phyloP scores from a whole-genome alignment of 2,113 vertebrate genomes.

The Empidonax alnorum region DNA sequence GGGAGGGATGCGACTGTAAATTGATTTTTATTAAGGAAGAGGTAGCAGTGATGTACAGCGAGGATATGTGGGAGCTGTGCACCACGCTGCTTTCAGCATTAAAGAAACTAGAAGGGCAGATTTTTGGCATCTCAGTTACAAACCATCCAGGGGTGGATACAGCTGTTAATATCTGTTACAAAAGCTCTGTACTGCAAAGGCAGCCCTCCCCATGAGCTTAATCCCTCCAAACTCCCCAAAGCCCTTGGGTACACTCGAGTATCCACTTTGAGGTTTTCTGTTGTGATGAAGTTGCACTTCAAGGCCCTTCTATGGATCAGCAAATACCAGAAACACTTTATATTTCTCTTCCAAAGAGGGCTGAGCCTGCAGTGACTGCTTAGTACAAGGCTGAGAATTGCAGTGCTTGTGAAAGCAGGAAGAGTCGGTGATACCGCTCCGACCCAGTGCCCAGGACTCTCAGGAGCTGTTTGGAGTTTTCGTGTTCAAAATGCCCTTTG shows the following conservation, averaged over 20 bases:
- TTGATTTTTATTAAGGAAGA: not conserved
- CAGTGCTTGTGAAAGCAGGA: not conserved
- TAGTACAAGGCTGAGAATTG: not conserved
- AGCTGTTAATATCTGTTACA: not conserved
- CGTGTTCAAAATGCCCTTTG: not conserved
- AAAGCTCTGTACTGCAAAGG: not conserved
- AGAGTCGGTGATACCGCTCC: fast-evolving
- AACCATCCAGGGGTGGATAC: not conserved
- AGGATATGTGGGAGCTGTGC: not conserved
- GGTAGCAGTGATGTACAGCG: not conserved
- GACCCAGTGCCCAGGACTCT: not conserved
- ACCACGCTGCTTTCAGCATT: fast-evolving
- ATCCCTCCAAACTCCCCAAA: not conserved
- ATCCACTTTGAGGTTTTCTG: not conserved
- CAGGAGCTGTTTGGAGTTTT: not conserved
- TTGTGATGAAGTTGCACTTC: not conserved
- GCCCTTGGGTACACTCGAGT: not conserved
- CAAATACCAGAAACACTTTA: not conserved
- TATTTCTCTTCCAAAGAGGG: not conserved
- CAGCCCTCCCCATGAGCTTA: not conserved
- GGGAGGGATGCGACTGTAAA: not conserved
- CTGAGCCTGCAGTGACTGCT: not conserved
- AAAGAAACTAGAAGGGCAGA: not conserved
- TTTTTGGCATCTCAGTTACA: not conserved
- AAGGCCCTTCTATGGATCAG: not conserved